Evolutionary conservation across 2,113 vertebrate species (phyloP), one percentile per base, ranked within the genome.

Genomic region (Meleagris gallopavo): DNA sequence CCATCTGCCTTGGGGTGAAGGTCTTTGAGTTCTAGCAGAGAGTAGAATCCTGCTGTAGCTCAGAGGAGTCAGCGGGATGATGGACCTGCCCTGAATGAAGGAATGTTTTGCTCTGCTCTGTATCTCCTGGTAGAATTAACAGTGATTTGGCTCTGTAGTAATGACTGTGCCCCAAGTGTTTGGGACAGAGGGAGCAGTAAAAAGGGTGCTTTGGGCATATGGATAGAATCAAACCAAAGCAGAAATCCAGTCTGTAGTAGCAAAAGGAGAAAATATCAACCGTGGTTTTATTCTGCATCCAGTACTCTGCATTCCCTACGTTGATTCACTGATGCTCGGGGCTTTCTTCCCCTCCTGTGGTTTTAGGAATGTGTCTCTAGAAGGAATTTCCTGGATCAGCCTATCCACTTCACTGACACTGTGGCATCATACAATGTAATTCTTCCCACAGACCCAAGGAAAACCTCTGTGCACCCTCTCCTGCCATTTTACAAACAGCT

Each of bases 341-440:
- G 16, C 79, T 74, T 67, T 61, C 54, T 61, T 87, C 77, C 62
- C 61, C 65, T n/a, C 58, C 40, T 55, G 55, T 2, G 10, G 3
- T 7, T 82, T 45, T 4, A 17, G 45, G 67, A 73, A 4, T 18
- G 0, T 11, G 62, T 25, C 8, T 1, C 54, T 66, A 3, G 32
- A 58, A 69, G 43, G 72, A 1, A 54, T 54, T 15, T 54, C 64
- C 79, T 76, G 85, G 40, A 52, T 72, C 62, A 3, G 13, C 6
- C 32, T 16, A 1, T 43, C 24, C 45, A 6, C 43, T 67, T 2
- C 3, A 1, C 62, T 46, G 84, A 24, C 64, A 25, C 1, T 30
- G 55, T 1, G 3, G 34, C 81, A 60, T 60, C 70, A 0, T 3
- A 9, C 4, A 0, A 9, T 3, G 7, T 3, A 3, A 20, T 80